A percentile compares a stretch with the other conserved stretches of the same genome.
These are phyloP conservation scores for Drosophila picticornis DNA, from an alignment of 2,888 invertebrate genomes.

Conservation along the genomic window DNA sequence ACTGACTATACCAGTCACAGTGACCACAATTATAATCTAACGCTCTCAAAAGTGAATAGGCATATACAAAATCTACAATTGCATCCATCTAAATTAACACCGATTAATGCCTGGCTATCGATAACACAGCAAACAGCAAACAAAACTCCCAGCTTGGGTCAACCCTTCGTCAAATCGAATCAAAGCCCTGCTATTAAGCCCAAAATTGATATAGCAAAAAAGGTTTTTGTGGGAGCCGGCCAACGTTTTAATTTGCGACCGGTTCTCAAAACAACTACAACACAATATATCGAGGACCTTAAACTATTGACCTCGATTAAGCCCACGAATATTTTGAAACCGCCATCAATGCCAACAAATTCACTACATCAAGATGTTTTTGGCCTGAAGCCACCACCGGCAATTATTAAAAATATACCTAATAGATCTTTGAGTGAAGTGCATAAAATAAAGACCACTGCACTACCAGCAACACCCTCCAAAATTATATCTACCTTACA, in stretches of 20 bases:
- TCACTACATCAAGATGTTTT: conserved; percentile 2
- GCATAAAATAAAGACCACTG: not conserved
- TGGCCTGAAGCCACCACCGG: conserved; percentile 6
- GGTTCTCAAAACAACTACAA: not conserved
- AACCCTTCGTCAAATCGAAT: conserved; percentile 29
- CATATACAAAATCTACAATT: not conserved
- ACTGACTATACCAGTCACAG: conserved; percentile 35
- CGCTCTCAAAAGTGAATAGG: not conserved
- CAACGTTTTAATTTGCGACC: conserved; percentile 43
- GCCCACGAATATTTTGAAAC: conserved; percentile 3
- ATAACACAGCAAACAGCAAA: not conserved
- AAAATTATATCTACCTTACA: not conserved
- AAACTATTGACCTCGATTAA: not conserved
- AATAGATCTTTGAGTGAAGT: not conserved
- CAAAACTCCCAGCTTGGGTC: conserved; percentile 8
- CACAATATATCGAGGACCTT: not conserved
- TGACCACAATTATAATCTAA: conserved; percentile 4
- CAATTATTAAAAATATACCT: not conserved
- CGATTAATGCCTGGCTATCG: conserved; percentile 5
- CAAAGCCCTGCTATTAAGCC: not conserved
- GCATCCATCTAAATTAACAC: not conserved
- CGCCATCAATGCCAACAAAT: not conserved
- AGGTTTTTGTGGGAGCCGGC: conserved; percentile 45
- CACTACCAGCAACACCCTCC: not conserved
- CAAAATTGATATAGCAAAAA: conserved; percentile 6